Conservation (phyloP, 2,888 invertebrate species). For the Eristalis arbustorum region DNA sequence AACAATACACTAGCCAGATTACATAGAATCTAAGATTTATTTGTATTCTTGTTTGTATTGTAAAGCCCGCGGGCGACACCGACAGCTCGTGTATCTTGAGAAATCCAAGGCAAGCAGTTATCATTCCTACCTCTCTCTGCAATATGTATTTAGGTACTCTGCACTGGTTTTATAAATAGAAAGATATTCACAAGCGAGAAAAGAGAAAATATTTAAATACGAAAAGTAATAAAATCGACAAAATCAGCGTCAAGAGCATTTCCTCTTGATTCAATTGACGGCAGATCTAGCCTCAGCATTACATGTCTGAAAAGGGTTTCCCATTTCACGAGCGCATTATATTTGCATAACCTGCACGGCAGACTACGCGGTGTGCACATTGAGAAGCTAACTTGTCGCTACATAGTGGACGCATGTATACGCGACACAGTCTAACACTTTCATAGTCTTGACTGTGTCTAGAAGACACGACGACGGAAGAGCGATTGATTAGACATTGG, state of each 20-base stretch:
- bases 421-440: neutral
- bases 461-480: neutral
- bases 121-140: constrained; percentile 1
- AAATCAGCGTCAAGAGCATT: constrained; percentile 21
- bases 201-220: neutral
- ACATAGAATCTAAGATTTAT: neutral
- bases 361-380: neutral
- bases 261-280: constrained; percentile 18
- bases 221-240: neutral
- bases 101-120: constrained; percentile 22
- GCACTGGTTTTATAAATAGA: constrained; percentile 47
- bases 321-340: neutral
- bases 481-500: constrained; percentile 6
- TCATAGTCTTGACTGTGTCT: neutral
- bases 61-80: neutral
- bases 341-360: constrained; percentile 12
- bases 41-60: neutral
- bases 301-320: constrained; percentile 6
- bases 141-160: constrained; percentile 2
- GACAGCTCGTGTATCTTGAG: neutral
- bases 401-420: neutral
- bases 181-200: constrained; percentile 5
- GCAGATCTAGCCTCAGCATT: neutral
- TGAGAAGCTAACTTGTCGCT: neutral
- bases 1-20: neutral